Conservation (phyloP, 92 coral and sea anemone genomes). For the Hydrozoanthus gracilis region DNA sequence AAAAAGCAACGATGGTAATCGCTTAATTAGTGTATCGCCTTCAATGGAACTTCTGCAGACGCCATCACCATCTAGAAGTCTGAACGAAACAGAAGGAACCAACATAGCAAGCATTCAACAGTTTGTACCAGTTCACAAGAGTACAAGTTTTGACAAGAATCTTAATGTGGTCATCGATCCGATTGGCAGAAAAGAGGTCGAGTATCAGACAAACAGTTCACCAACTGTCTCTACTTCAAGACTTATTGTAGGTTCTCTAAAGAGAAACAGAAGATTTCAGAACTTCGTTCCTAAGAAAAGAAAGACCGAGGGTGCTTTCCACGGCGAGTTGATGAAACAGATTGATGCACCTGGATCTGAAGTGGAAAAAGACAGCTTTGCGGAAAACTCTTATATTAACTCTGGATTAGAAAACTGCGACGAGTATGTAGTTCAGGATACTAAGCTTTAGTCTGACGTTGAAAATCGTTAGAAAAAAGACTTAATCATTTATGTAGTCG, state of each 20-base stretch:
- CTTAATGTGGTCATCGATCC: neutral
- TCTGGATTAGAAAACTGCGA: slow-evolving; percentile 5
- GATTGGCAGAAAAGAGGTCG: neutral
- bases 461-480: neutral
- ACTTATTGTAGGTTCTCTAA: slow-evolving; percentile 4
- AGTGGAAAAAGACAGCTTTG: neutral
- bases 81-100: neutral
- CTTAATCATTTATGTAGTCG: neutral
- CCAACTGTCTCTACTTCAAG: slow-evolving; percentile 16
- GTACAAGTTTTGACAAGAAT: neutral
- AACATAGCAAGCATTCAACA: neutral
- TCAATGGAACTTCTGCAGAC: neutral
- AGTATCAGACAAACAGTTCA: slow-evolving; percentile 1
- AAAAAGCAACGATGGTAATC: neutral
- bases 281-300: neutral
- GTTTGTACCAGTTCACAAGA: neutral
- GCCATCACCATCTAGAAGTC: neutral
- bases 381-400: neutral
- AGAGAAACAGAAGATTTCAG: neutral
- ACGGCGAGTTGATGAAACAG: neutral
- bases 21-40: neutral
- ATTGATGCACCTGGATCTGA: neutral
- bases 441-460: slow-evolving; percentile 13
- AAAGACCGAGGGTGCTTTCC: neutral
- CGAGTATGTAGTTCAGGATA: neutral